Evolutionary conservation across 2,797 vertebrate genomes (phyloP).

Genomic region (Echiichthys vipera): DNA sequence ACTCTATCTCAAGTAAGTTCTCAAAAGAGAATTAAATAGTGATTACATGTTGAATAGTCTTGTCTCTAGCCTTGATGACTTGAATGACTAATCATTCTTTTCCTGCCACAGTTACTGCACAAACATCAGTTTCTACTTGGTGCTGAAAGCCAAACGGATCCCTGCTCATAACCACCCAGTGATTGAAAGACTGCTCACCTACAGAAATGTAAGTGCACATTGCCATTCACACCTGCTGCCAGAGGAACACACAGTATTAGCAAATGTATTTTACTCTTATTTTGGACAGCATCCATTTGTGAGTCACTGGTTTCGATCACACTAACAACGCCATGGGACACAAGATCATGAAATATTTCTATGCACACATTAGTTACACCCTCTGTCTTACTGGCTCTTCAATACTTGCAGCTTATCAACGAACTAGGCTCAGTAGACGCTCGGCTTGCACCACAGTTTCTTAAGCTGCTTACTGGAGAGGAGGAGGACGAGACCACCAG

Average conservation of each 20-base stretch:
- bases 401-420: constrained; percentile 88
- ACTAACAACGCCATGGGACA: too few relatives aligned
- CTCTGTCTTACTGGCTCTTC: neutral
- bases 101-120: constrained; percentile 88
- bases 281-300: neutral
- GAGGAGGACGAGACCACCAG: constrained; percentile 43
- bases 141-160: constrained; percentile 92
- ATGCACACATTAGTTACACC: neutral
- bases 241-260: neutral
- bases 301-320: neutral
- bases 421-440: constrained; percentile 86
- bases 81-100: neutral
- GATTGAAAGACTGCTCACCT: constrained; percentile 92
- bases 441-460: constrained; percentile 86
- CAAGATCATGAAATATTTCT: too few relatives aligned
- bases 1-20: constrained; percentile 92
- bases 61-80: neutral
- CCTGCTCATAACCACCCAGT: constrained; percentile 92
- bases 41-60: neutral
- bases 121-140: constrained; percentile 97
- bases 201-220: constrained; percentile 86
- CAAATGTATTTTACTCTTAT: neutral
- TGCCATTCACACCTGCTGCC: neutral
- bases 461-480: constrained; percentile 79
- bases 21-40: neutral